Evolutionary conservation across 1,140 invertebrate genomes (phyloP), one percentile per base, ranked within the genome.

Genomic region (Globodera rostochiensis): DNA sequence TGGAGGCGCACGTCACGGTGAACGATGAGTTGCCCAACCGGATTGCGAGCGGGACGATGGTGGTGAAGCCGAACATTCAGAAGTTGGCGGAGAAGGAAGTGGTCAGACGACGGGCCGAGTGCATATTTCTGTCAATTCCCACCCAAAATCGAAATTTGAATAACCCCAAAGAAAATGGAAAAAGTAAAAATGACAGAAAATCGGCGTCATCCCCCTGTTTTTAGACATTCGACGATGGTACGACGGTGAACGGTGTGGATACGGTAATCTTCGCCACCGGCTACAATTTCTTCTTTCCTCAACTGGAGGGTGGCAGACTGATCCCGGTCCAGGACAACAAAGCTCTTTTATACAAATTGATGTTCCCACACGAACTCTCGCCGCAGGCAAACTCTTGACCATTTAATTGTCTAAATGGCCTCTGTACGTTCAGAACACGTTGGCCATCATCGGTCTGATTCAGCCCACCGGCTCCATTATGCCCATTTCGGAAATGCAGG

Each of bases 1-100:
- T 91, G 53, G 89, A 82, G 87, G 86, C 86, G 6, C 92, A 93
- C 86, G 90, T 91, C 5, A 92, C 91, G 53, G 91, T 92, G 47
- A 92, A 92, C 82, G 92, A 92, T 84, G 92, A 92, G 67, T 84
- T 93, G 19, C 91, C 92, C 7, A 91, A 91, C 82, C 89, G 91
- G n/a, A 90, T 92, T 13, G 87, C 91, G 74, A 90, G 85, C 47
- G 92, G 92, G 8, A 88, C 90, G 5, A 86, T 92, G 36, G 83
- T 86, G 9, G 85, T 92, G 9, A 91, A 91, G 81, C 86, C 88
- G 77, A 87, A 90, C 78, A 88, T 91, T 50, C 80, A 86, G 50
- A 67, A 86, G 21, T 91, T 91, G 74, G 83, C 90, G 66, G 90
- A 90, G 74, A 90, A 87, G 36, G 80, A 84, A 5, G 66, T 70